Base-by-base conservation (phyloP, 2,797 vertebrate genomes). In the Iguana delicatissima region DNA sequence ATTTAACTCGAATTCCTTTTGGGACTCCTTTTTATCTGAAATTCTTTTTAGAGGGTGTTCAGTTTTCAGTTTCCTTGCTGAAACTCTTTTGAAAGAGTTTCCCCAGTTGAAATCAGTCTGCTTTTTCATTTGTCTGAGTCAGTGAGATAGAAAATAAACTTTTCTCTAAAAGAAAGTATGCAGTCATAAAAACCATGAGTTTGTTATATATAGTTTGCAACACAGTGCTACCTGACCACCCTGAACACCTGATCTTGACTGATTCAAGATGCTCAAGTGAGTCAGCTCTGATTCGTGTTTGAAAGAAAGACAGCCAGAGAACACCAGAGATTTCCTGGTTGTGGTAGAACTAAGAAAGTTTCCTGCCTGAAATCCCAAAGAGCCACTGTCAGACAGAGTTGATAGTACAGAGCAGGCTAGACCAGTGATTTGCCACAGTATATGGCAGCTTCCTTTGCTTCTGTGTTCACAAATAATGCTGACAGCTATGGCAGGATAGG, bases 401-500 rank as follows among this genome's bases (percentile, higher is more conserved):
- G 59, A 62, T 20, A 62, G 1, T 62, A 62, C 5, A 52, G 52
- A 12, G 10, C 10, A 10, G 7, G 52, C 52, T 52, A 52, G 52
- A 52, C 6, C 52, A 62, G 20, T 22, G 59, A 62, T 62, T 62
- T 62, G 18, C 22, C 59, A 62, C 59, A 62, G 20, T 62, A 22
- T 22, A 22, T 22, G 59, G 20, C 59, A 62, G 59, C 20, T 62
- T 62, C 0, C 20, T 62, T 62, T 62, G 59, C 22, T 62, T 62
- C 59, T 62, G 59, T 62, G 59, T 62, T 62, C 59, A 62, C 52
- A 62, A 62, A 87, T 85, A 88, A 55, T 74, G 84, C 89, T 89
- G 69, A 82, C 55, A 88, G 89, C 86, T 89, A 42, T 29, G 73
- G n/a, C 89, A 93, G 89, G 92, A 93, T 95, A 95, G 95, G 90